Base-by-base conservation (phyloP, 2,888 invertebrate genomes). In the Homarus gammarus region DNA sequence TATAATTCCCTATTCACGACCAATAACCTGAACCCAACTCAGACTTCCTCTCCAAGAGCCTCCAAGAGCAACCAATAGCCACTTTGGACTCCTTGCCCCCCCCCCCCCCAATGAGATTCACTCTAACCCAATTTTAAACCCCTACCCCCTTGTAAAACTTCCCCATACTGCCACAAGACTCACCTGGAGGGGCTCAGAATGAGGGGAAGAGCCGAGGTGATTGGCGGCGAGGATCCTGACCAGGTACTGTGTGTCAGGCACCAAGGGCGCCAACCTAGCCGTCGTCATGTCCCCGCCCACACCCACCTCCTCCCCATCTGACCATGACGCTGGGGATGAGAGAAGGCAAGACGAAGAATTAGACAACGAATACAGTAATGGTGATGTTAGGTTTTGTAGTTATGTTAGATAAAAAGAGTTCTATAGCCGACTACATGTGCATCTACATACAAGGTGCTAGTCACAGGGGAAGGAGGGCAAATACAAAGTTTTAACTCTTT, bases 231-330 rank as follows among this genome's bases (percentile, higher is more conserved):
- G 61, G n/a, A 89, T 78, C 93, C 98, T 95, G 93, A 98, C 95
- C 93, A 98, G 97, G 94, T 98, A 98, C n/a, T 68, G 78, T 5
- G 84, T 84, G 51, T 83, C 88, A 2, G 88, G 88, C 12, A 89
- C 49, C n/a, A 89, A 70, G 12, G 88, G 88, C 2, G 88, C 77
- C 27, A 89, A 70, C 33, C 88, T 61, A 51, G 88, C 88, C 6
- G 27, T 90, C 93, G 95, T 84, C 70, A 40, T 90, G 77, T 87
- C 84, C 27, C 84, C 90, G 40, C 82, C 90, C 3, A 81, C 89
- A 10, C 31, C 83, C 33, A 84, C 81, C 5, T 49, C 78, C 49
- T 84, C 77, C 18, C 84, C 73, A 49, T 85, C 89, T 27, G 77
- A 56, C 79, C 82, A 82, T 12, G 87, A 70, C 0, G 51, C 87